phyloP scores from a whole-genome alignment of 64 coral and sea anemone species.

The Actinia equina region DNA sequence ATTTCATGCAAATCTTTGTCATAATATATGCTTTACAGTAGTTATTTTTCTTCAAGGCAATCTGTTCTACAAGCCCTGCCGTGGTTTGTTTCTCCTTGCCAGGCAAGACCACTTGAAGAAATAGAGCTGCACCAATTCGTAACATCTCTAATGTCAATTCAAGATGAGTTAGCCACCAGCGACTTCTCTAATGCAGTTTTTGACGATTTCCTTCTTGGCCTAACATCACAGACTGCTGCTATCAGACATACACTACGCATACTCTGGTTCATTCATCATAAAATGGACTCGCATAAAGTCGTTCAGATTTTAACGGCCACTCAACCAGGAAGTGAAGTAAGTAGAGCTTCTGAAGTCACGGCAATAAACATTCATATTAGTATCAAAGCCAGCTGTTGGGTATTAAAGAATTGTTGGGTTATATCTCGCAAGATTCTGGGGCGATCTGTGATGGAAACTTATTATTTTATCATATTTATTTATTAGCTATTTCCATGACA shows the following conservation, averaged over 20 bases:
- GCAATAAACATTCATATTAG: no score
- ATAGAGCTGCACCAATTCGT: slow-evolving; percentile 81
- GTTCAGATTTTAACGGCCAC: slow-evolving; percentile 81
- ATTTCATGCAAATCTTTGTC: no score
- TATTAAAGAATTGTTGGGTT: no score
- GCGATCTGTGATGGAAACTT: no score
- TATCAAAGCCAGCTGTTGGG: no score
- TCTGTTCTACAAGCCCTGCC: slow-evolving; percentile 56
- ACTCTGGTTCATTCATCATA: slow-evolving; percentile 79
- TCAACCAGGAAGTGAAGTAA: slow-evolving; percentile 91
- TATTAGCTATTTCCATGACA: no score
- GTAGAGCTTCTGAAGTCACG: background rate
- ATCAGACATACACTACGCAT: slow-evolving; percentile 78
- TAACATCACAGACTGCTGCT: slow-evolving; percentile 68
- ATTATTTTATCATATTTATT: no score
- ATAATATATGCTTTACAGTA: background rate
- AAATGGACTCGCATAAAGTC: slow-evolving; percentile 95
- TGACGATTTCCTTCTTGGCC: slow-evolving; percentile 80
- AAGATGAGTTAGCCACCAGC: slow-evolving; percentile 74
- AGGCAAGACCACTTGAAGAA: slow-evolving; percentile 65
- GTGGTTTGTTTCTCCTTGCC: slow-evolving; percentile 68
- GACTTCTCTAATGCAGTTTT: slow-evolving; percentile 91
- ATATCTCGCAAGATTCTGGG: no score
- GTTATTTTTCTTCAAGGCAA: slow-evolving; percentile 28
- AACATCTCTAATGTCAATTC: slow-evolving; percentile 50